Evolutionary conservation across 2,113 vertebrate species (phyloP), one percentile per base, ranked within the genome.

Genomic region (Cyprinodon brontotheroides): DNA sequence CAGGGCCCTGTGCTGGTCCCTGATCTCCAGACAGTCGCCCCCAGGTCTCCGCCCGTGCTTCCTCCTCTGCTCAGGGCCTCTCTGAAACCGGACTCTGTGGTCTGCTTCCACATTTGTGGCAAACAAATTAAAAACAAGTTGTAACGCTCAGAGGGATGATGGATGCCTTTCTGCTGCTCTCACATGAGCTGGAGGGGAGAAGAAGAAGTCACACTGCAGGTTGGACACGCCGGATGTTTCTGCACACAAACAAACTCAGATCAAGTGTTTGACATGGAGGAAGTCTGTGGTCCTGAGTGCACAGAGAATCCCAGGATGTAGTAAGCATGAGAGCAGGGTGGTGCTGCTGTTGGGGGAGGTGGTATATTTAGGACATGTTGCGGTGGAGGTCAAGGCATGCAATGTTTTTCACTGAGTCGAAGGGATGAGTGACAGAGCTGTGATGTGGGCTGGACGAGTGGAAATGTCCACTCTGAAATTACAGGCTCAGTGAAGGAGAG

Each of bases 371-470:
- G 84, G 79, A 71, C 74, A 20, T 89, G 87, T 85, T 90, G 90
- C 61, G 90, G 91, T 86, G 72, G 0, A 73, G 85, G 79, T 87
- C 61, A 29, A 87, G 85, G 79, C 92, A 93, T 90, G 82, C 87
- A 0, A 92, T 91, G 90, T 89, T 90, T 89, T 90, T 77, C 70
- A 77, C 82, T 64, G 81, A 92, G 84, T 82, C 77, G 77, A 85
- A 90, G 86, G 82, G 88, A 89, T 84, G 87, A 88, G 83, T 78
- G 86, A 75, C 87, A 75, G 73, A 70, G 82, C 81, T 94, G 81
- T 90, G 86, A 92, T 94, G 92, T 90, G 91, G 89, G 78, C 59
- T 62, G 68, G 72, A 78, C 81, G 86, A 80, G 85, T 82, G 81
- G 81, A 85, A 82, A 72, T 75, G 57, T 87, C 75, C 67, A 48